Evolutionary conservation across 2,797 vertebrate species (phyloP).

Genomic region (Falco concolor): DNA sequence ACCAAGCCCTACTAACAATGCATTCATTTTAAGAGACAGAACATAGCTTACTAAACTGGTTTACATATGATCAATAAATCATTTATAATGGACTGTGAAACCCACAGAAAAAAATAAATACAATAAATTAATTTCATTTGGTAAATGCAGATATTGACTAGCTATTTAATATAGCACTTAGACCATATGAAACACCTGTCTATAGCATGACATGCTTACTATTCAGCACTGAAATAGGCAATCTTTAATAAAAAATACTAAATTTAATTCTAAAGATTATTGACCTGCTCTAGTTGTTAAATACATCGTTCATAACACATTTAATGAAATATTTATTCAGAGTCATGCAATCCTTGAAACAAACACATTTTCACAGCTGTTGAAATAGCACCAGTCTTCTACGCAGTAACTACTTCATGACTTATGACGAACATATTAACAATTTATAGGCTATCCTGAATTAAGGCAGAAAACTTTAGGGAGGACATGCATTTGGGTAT

Average conservation of each 20-base stretch:
- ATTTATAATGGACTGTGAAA: conserved; percentile 49
- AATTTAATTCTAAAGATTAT: conserved; percentile 41
- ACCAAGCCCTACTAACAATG: not conserved
- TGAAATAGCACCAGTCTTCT: not conserved
- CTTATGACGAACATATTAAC: not conserved
- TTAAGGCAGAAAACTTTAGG: not conserved
- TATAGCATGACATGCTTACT: not conserved
- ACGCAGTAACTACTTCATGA: not conserved
- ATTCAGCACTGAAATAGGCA: not conserved
- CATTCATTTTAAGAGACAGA: conserved; percentile 29
- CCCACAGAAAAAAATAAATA: conserved; percentile 31
- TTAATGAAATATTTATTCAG: conserved; percentile 42
- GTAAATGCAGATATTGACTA: conserved; percentile 52
- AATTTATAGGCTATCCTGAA: not conserved
- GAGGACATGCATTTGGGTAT: not conserved
- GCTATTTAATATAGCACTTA: conserved; percentile 46
- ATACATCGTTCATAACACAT: conserved; percentile 34
- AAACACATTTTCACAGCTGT: conserved; percentile 9
- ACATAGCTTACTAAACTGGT: not conserved
- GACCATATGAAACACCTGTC: conserved; percentile 5
- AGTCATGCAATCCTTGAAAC: conserved; percentile 26
- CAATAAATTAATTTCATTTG: conserved; percentile 50
- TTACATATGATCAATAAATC: conserved; percentile 40
- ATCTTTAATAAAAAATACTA: not conserved
- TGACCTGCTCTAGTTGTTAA: conserved; percentile 8